Evolutionary conservation across 2,888 invertebrate genomes (phyloP).

Genomic region (Pandemis cinnamomeana): DNA sequence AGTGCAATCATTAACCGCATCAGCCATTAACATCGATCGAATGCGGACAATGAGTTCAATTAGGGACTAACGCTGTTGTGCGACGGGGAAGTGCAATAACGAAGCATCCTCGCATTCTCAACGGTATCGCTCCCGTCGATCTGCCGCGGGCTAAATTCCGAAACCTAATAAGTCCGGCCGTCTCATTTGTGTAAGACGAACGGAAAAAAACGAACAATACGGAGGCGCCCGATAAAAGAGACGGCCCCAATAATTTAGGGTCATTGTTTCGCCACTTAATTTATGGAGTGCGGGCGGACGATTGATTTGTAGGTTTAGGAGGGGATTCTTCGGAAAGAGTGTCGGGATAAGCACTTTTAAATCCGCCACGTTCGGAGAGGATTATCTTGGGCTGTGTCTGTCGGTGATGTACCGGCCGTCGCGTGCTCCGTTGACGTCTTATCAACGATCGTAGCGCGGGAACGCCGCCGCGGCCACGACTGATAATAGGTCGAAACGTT

Average conservation of each 20-base stretch:
- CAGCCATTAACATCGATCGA: slow-evolving; percentile 46
- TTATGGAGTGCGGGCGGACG: slow-evolving; percentile 81
- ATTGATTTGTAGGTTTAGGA: slow-evolving; percentile 81
- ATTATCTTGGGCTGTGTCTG: slow-evolving; percentile 47
- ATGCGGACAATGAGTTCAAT: slow-evolving; percentile 52
- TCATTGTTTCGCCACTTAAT: slow-evolving; percentile 82
- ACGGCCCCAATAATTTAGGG: slow-evolving; percentile 82
- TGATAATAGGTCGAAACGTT: slow-evolving; percentile 31
- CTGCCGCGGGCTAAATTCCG: slow-evolving; percentile 75
- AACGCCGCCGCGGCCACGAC: slow-evolving; percentile 28
- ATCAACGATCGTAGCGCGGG: slow-evolving; percentile 31
- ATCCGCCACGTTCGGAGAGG: slow-evolving; percentile 54
- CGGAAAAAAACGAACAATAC: slow-evolving; percentile 76
- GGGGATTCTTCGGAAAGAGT: slow-evolving; percentile 67
- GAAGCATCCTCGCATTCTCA: slow-evolving; percentile 49
- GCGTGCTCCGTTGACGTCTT: slow-evolving; percentile 36
- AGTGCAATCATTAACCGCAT: slow-evolving; percentile 46
- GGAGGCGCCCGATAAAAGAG: slow-evolving; percentile 72
- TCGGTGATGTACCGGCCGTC: slow-evolving; percentile 48
- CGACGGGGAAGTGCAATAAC: slow-evolving; percentile 71
- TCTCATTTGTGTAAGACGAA: slow-evolving; percentile 81
- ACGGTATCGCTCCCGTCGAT: slow-evolving; percentile 76
- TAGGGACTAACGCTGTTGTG: slow-evolving; percentile 66
- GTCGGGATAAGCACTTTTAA: slow-evolving; percentile 71
- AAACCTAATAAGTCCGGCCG: slow-evolving; percentile 81